A percentile compares a stretch with the other conserved stretches of the same genome.
These are phyloP conservation scores for Aldrovandia affinis DNA, from an alignment of 2,797 vertebrate genomes.

Conservation along the genomic window DNA sequence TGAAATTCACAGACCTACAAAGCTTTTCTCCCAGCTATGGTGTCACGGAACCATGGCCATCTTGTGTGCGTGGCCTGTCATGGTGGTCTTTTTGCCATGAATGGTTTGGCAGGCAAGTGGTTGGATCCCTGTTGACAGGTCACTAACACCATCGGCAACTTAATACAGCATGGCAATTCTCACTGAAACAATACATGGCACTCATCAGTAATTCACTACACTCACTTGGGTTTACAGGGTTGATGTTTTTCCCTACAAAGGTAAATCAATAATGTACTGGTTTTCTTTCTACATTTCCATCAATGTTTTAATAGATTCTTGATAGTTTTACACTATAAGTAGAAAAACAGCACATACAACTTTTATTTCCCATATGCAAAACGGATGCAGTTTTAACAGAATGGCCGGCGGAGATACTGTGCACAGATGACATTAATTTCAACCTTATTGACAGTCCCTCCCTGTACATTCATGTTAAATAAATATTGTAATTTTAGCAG, in stretches of 20 bases:
- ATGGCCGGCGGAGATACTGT: too few species aligned
- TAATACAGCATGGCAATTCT: background rate
- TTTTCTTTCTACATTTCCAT: too few species aligned
- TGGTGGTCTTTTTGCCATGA: conserved; percentile 48
- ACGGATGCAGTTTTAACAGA: too few species aligned
- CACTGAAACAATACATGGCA: background rate
- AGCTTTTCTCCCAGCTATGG: conserved; percentile 46
- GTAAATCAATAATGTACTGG: too few species aligned
- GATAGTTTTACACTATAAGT: too few species aligned
- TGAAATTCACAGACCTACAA: conserved; percentile 43
- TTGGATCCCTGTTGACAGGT: background rate
- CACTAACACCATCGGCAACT: background rate
- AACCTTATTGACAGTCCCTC: too few species aligned
- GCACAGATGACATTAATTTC: too few species aligned
- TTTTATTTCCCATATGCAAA: too few species aligned
- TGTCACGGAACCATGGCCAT: conserved; percentile 45
- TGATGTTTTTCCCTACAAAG: background rate
- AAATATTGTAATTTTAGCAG: too few species aligned
- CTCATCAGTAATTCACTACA: background rate
- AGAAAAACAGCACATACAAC: background rate
- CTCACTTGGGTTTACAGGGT: background rate
- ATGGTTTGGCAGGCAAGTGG: conserved; percentile 47
- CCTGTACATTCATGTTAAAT: too few species aligned
- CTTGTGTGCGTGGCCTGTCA: conserved; percentile 47
- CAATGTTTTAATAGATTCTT: too few species aligned